Evolutionary conservation across 2,888 invertebrate genomes (phyloP).

Genomic region (Drosophila melanocephala): DNA sequence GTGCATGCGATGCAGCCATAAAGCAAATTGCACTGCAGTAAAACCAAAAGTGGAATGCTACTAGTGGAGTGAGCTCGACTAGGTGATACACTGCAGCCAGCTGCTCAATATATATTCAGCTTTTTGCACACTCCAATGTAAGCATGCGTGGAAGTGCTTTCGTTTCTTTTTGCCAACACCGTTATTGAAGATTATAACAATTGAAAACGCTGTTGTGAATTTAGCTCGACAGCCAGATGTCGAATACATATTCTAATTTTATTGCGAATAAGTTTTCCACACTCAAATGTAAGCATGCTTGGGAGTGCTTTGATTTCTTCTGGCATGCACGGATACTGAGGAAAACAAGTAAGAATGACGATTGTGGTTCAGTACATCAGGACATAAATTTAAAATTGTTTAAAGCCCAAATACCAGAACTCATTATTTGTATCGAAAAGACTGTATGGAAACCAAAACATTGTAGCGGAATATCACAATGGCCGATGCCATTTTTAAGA

Average conservation of each 20-base stretch:
- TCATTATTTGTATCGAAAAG: too few relatives aligned
- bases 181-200: not conserved
- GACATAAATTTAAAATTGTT: too few relatives aligned
- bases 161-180: not conserved
- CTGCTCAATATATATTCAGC: not conserved
- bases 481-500: not conserved
- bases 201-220: not conserved
- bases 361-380: too few relatives aligned
- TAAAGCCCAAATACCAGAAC: too few relatives aligned
- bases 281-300: too few relatives aligned
- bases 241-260: too few relatives aligned
- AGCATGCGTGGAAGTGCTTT: not conserved
- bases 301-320: too few relatives aligned
- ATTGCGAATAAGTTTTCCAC: too few relatives aligned
- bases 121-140: not conserved
- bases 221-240: not conserved
- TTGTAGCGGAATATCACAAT: not conserved
- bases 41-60: not conserved
- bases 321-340: too few relatives aligned
- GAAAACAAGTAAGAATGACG: too few relatives aligned
- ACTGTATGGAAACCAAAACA: too few relatives aligned
- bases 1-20: constrained; percentile 38
- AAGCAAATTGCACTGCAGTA: constrained; percentile 40
- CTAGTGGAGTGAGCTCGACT: not conserved
- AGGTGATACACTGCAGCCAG: not conserved